phyloP scores from a whole-genome alignment of 2,113 vertebrate genomes.

The Athene noctua region DNA sequence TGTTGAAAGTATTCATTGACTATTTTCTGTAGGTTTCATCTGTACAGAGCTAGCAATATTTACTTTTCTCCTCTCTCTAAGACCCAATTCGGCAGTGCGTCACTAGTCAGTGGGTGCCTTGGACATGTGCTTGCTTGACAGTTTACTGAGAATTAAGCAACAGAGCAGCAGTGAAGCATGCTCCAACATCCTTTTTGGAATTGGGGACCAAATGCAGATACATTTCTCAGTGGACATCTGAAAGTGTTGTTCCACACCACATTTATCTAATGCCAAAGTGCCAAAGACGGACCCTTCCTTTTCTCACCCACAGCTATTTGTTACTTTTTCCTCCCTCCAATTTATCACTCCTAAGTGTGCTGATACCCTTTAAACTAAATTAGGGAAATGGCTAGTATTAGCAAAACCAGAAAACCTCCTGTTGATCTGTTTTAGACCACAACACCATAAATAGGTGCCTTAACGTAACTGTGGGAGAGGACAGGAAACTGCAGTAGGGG shows the following conservation, averaged over 20 bases:
- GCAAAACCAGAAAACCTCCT: not conserved
- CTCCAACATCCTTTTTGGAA: not conserved
- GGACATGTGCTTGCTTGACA: not conserved
- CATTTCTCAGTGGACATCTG: not conserved
- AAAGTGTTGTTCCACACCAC: not conserved
- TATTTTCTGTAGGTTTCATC: not conserved
- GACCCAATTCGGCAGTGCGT: not conserved
- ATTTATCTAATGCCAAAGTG: constrained; percentile 23
- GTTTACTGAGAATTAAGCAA: not conserved
- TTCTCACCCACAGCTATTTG: constrained; percentile 28
- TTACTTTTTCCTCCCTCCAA: constrained; percentile 16
- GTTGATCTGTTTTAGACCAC: not conserved
- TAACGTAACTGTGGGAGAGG: not conserved
- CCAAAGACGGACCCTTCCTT: constrained; percentile 18
- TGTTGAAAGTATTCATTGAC: not conserved
- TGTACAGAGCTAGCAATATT: not conserved
- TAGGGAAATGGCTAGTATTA: not conserved
- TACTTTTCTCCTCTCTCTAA: not conserved
- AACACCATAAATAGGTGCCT: not conserved
- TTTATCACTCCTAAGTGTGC: constrained; percentile 30
- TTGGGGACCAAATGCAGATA: not conserved
- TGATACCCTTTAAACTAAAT: constrained; percentile 46
- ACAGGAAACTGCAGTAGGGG: not conserved
- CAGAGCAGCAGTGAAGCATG: not conserved
- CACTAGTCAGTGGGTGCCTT: not conserved